phyloP scores from a whole-genome alignment of 2,888 invertebrate species.

The Chelonus formosanus region DNA sequence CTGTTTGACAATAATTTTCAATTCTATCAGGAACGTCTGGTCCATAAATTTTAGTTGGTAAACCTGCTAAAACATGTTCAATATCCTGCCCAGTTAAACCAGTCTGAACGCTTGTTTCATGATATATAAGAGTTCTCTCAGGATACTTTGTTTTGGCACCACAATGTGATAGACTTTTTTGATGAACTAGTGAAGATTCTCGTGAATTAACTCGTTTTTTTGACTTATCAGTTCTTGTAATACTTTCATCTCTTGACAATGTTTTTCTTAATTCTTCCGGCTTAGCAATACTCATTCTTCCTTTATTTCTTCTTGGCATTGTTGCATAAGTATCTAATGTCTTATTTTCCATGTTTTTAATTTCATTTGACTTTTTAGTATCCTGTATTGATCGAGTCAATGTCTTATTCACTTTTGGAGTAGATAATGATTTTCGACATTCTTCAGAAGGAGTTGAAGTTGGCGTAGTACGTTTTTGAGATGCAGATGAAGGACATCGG shows the following conservation, averaged over 20 bases:
- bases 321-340: slow-evolving; percentile 81
- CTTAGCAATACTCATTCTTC: slow-evolving; percentile 43
- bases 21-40: slow-evolving; percentile 65
- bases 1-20: slow-evolving; percentile 72
- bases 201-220: slow-evolving; percentile 42
- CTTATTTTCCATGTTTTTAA: slow-evolving; percentile 41
- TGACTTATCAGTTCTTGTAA: slow-evolving; percentile 58
- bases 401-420: slow-evolving; percentile 30
- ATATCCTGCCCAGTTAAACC: slow-evolving; percentile 77
- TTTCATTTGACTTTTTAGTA: slow-evolving; percentile 37
- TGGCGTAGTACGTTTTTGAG: slow-evolving; percentile 50
- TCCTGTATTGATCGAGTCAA: slow-evolving; percentile 39
- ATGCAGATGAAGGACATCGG: slow-evolving; percentile 38
- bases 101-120: slow-evolving; percentile 82
- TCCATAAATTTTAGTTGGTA: slow-evolving; percentile 56
- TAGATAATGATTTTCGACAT: slow-evolving; percentile 44
- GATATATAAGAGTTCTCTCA: slow-evolving; percentile 77
- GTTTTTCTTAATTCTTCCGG: slow-evolving; percentile 59
- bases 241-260: slow-evolving; percentile 66
- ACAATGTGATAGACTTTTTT: slow-evolving; percentile 38
- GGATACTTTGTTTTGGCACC: slow-evolving; percentile 63
- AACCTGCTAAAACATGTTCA: slow-evolving; percentile 76
- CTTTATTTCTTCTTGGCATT: slow-evolving; percentile 75
- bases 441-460: slow-evolving; percentile 57
- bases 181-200: slow-evolving; percentile 50